Evolutionary conservation across 2,888 invertebrate genomes (phyloP), one percentile per base, ranked within the genome.

Genomic region (Drosophila heteroneura): DNA sequence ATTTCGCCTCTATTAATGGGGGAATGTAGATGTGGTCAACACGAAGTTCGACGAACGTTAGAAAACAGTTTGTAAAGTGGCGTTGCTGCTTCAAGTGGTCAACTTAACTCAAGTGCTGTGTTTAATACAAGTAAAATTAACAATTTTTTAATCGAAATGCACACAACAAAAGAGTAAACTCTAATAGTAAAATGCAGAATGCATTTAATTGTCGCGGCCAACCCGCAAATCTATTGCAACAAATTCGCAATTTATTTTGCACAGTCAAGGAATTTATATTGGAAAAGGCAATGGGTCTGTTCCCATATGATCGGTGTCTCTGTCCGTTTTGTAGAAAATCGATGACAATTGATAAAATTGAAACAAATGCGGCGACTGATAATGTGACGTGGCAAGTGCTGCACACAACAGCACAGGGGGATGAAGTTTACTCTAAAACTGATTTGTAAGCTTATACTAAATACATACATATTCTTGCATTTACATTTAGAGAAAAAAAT

Each of bases 291-390:
- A 35, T 58, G 39, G 44, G 41, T 3, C 49, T 76, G 9, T 65
- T 59, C 51, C 57, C 76, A 56, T 69, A 54, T 59, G 63, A 75
- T 74, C 71, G 61, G 16, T 70, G 81, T 70, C 68, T 79, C 57
- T 91, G 89, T 69, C 82, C 75, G 65, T 84, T 91, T 82, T 71
- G 65, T 51, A n/a, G 49, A 89, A 93, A 93, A 93, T 93, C 93
- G 92, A 93, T 93, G 69, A 74, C 77, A 72, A 81, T 69, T 70
- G 79, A 80, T 78, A 69, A 74, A 76, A 74, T 39, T 19, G 58
- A 58, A 33, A 54, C 60, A 56, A 64, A 32, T 57, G 61, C 51
- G 22, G 22, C 60, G 22, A n/a, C 56, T 63, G 81, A 76, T 76
- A 73, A 71, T 41, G 58, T 67, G 56, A 73, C 79, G 54, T 76